Evolutionary conservation across 2,113 vertebrate genomes (phyloP), one percentile per base, ranked within the genome.

Genomic region (Aldabrachelys gigantea): DNA sequence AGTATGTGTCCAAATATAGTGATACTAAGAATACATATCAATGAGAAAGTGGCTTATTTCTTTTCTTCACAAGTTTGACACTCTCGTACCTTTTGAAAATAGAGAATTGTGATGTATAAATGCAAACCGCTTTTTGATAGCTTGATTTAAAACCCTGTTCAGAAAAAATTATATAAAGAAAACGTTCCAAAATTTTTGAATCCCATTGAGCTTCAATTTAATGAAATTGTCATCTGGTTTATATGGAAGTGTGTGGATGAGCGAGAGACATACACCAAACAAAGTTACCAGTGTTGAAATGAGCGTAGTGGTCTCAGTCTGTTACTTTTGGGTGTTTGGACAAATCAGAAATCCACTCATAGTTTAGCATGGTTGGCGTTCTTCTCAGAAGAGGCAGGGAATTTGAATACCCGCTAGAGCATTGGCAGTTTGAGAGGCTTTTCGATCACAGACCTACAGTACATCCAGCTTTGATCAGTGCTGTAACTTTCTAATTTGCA

Each of bases 401-500:
- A 69, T 53, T n/a, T 72, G 54, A 82, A 29, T n/a, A 69, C 38
- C 69, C 1, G 21, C 21, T 53, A 22, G n/a, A 75, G 9, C 9
- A 89, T 10, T 75, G 50, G 35, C 29, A 52, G 6, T 52, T 47
- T 19, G 41, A 47, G 65, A 13, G 29, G 49, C 62, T 44, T 54
- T 82, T 69, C 12, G 17, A 35, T 53, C 50, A 56, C 24, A 8
- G 38, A 50, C 16, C 29, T 7, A 50, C 6, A 0, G n/a, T 38
- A 10, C 0, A 2, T 3, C 0, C 2, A 21, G 25, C 27, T 25
- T 62, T 62, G 21, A 7, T 0, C 1, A 24, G 35, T 0, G 1
- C 0, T 2, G 76, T 89, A 35, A 75, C 76, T 72, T 94, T 80
- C 80, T 27, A 38, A 47, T n/a, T 65, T 31, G 62, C 5, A 6